Conservation (phyloP, 2,113 vertebrate species). For the Cynocephalus volans region DNA sequence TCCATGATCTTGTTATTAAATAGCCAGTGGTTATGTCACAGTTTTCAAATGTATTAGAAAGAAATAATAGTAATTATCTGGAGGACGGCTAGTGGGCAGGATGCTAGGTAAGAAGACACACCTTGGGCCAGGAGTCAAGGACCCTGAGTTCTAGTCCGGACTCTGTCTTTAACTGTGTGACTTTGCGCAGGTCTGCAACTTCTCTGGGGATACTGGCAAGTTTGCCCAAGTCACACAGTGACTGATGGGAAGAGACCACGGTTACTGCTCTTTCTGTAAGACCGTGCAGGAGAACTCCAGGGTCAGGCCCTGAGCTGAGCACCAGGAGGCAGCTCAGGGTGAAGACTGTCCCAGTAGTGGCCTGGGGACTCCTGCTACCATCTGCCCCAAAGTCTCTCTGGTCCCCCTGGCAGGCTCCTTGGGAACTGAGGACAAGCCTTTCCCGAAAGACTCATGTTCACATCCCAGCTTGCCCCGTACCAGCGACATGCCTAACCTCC, state of each 20-base stretch:
- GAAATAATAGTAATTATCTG: not conserved
- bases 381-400: not conserved
- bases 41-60: not conserved
- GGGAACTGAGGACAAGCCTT: not conserved
- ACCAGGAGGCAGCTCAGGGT: not conserved
- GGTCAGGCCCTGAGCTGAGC: not conserved
- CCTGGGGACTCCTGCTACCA: too few species aligned
- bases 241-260: not conserved
- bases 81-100: too few species aligned
- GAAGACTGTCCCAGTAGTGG: fast-evolving
- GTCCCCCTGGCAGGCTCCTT: not conserved
- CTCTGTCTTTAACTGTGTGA: not conserved
- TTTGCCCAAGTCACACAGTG: not conserved
- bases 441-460: not conserved
- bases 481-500: too few species aligned
- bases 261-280: not conserved
- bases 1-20: not conserved
- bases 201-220: not conserved
- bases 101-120: not conserved
- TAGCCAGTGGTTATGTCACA: not conserved
- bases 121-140: not conserved
- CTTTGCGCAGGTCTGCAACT: not conserved
- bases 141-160: too few species aligned
- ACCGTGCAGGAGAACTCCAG: fast-evolving
- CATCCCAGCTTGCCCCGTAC: not conserved